Percentiles rank a stretch among this genome's conserved stretches.
phyloP scores from a whole-genome alignment of 1,140 invertebrate species.

The Zaprionus nigranus region DNA sequence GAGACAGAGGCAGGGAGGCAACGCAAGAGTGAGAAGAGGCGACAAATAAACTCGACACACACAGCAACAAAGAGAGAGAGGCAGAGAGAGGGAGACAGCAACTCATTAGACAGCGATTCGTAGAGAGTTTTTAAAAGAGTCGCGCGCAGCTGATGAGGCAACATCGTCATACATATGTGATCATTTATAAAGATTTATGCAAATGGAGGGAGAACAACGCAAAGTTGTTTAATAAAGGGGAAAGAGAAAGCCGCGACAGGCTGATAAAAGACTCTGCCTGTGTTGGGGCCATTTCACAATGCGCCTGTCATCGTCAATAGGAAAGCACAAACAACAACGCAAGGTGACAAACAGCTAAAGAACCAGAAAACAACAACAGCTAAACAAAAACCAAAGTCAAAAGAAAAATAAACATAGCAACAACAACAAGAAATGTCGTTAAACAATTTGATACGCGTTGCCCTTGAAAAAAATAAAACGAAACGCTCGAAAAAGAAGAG shows the following conservation, averaged over 20 bases:
- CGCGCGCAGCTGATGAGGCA: not conserved
- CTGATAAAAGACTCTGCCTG: conserved; percentile 32
- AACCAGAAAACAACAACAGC: conserved; percentile 27
- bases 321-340: conserved; percentile 25
- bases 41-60: conserved; percentile 30
- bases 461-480: conserved; percentile 63
- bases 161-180: conserved; percentile 23
- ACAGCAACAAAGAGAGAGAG: too few species aligned
- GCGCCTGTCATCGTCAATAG: conserved; percentile 51
- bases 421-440: conserved; percentile 58
- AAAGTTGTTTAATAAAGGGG: conserved; percentile 53
- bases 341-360: conserved; percentile 73
- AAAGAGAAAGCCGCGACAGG: conserved; percentile 13
- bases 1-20: not conserved
- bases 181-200: conserved; percentile 38
- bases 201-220: conserved; percentile 31
- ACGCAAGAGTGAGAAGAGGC: not conserved
- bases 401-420: conserved; percentile 8
- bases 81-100: conserved; percentile 5
- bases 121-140: not conserved
- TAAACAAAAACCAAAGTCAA: conserved; percentile 32
- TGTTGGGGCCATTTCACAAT: conserved; percentile 33
- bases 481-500: not conserved
- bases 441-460: conserved; percentile 75
- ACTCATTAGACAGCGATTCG: conserved; percentile 38